These are phyloP conservation scores for Emydura subglobosa DNA, from an alignment of 2,113 vertebrate genomes.

Conservation along the genomic window DNA sequence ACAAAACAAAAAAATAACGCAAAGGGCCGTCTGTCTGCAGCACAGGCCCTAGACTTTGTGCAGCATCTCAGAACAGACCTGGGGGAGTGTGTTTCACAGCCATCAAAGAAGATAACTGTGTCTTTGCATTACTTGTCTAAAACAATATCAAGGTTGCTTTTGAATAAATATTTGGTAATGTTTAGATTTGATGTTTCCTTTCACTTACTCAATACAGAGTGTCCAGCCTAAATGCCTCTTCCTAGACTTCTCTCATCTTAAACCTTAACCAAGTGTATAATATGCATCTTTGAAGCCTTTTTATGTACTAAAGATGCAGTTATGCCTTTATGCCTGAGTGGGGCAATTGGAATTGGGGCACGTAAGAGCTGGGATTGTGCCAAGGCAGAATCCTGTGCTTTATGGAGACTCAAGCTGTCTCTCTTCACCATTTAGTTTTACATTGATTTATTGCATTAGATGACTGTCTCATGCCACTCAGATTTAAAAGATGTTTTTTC, in stretches of 20 bases:
- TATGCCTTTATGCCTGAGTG: neutral
- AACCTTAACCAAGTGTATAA: neutral
- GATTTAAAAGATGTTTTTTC: neutral
- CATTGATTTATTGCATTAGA: fast-evolving
- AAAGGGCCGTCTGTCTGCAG: neutral
- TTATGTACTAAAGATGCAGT: neutral
- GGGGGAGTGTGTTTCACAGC: neutral
- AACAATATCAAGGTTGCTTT: neutral
- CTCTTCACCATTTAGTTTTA: fast-evolving
- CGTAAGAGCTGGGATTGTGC: no score
- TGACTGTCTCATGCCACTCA: fast-evolving
- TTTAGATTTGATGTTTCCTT: neutral
- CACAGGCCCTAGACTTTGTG: neutral
- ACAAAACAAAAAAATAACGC: neutral
- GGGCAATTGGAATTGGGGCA: neutral
- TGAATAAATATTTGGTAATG: neutral
- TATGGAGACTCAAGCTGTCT: fast-evolving
- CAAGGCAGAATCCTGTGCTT: neutral
- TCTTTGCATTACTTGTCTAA: neutral
- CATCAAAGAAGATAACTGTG: neutral
- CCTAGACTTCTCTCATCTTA: neutral
- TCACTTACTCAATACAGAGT: neutral
- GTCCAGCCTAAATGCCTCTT: neutral
- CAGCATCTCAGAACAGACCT: neutral
- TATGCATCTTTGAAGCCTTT: neutral